Evolutionary conservation across 2,113 vertebrate genomes (phyloP).

Genomic region (Trogon surrucura): DNA sequence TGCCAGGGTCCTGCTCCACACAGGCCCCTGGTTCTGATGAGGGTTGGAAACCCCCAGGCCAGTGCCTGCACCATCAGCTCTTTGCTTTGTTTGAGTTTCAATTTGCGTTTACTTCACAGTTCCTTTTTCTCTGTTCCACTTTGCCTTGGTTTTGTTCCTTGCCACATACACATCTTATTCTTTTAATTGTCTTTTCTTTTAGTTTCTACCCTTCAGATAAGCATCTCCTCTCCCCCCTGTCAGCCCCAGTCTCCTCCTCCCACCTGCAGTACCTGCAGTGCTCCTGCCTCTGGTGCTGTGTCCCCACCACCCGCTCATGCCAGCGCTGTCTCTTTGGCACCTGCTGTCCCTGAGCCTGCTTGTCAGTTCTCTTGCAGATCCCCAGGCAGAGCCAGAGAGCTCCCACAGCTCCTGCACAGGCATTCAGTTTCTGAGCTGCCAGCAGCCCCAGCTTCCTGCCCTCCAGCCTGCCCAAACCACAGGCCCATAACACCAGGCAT

Average conservation of each 20-base stretch:
- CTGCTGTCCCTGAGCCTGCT: neutral
- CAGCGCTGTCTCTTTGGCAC: constrained; percentile 75
- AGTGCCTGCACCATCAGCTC: constrained; percentile 50
- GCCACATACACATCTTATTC: neutral
- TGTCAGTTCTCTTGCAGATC: neutral
- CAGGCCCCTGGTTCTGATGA: neutral
- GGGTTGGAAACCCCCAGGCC: neutral
- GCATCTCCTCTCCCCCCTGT: constrained; percentile 78
- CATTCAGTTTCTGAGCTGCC: constrained; percentile 85
- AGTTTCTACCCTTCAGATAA: constrained; percentile 79
- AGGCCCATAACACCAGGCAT: constrained; percentile 73
- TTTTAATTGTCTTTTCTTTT: constrained; percentile 65
- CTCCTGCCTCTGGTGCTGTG: constrained; percentile 72
- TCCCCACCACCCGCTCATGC: constrained; percentile 74
- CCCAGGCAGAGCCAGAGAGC: constrained; percentile 14
- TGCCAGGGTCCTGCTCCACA: neutral
- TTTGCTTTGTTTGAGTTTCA: constrained; percentile 63
- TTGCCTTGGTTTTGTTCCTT: constrained; percentile 43
- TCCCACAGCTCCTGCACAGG: constrained; percentile 72
- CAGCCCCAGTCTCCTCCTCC: constrained; percentile 81
- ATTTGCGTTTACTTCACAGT: constrained; percentile 78
- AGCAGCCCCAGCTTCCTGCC: constrained; percentile 77
- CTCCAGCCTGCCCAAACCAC: constrained; percentile 79
- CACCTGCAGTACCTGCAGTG: constrained; percentile 77
- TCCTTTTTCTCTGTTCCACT: constrained; percentile 21